Evolutionary conservation across 2,113 vertebrate species (phyloP).

Genomic region (Mesembrinibis cayennensis): DNA sequence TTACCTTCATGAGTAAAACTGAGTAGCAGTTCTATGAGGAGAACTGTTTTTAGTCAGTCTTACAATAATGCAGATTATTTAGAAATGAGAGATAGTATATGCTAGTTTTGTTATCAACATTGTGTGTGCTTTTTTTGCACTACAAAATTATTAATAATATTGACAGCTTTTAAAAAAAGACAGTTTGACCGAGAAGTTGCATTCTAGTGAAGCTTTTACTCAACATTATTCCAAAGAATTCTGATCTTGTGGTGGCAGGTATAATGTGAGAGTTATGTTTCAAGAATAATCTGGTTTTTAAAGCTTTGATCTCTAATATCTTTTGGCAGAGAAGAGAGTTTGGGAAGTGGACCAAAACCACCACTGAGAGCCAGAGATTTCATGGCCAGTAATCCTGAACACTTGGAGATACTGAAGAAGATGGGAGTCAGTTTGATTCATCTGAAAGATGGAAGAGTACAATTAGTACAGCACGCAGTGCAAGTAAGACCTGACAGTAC

Average conservation of each 20-base stretch:
- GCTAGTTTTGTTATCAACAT: not conserved
- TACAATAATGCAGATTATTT: not conserved
- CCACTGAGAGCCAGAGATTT: constrained; percentile 96
- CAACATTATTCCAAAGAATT: not conserved
- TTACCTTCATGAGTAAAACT: not conserved
- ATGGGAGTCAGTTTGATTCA: constrained; percentile 99
- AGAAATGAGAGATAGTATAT: not conserved
- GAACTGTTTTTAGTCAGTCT: not conserved
- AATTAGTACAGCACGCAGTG: constrained; percentile 94
- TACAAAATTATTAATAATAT: not conserved
- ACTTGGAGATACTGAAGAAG: constrained; percentile 94
- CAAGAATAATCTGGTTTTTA: not conserved
- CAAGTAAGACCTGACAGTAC: constrained; percentile 80
- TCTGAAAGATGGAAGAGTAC: constrained; percentile 95
- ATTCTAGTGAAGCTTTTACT: not conserved
- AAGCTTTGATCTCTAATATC: constrained; percentile 26
- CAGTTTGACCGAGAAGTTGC: not conserved
- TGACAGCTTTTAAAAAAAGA: not conserved
- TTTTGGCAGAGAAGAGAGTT: constrained; percentile 78
- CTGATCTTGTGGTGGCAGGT: not conserved
- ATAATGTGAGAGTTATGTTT: not conserved
- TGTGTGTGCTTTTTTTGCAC: not conserved
- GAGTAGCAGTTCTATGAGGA: not conserved
- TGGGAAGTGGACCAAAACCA: constrained; percentile 84
- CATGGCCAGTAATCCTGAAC: constrained; percentile 97